Percentiles rank a stretch among this genome's conserved stretches.
Evolutionary conservation across 1,140 invertebrate species (phyloP).

Genomic region (Orchesella cincta): DNA sequence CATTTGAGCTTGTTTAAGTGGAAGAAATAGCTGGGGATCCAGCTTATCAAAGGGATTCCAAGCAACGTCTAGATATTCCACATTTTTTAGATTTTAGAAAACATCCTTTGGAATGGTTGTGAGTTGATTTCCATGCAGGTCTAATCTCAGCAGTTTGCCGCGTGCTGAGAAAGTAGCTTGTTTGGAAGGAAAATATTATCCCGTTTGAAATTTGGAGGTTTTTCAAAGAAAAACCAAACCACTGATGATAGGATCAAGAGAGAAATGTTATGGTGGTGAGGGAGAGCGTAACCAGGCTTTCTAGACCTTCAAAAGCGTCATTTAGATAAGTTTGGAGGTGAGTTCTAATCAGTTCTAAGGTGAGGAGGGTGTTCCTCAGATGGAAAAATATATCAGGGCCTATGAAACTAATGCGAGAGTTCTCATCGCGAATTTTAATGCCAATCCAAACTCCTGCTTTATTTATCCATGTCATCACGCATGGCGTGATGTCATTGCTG

Average conservation of each 20-base stretch:
- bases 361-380: slow-evolving; percentile 68
- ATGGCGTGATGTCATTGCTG: no score
- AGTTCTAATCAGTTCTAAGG: slow-evolving; percentile 67
- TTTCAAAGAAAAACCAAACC: slow-evolving; percentile 72
- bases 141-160: slow-evolving; percentile 61
- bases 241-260: slow-evolving; percentile 65
- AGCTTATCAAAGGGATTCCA: slow-evolving; percentile 78
- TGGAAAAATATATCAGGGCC: slow-evolving; percentile 75
- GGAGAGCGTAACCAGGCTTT: slow-evolving; percentile 69
- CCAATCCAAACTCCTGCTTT: no score
- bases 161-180: slow-evolving; percentile 53
- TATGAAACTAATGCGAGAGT: slow-evolving; percentile 68
- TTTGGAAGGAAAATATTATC: slow-evolving; percentile 46
- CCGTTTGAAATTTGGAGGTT: slow-evolving; percentile 49
- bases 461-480: no score
- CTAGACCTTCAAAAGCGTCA: slow-evolving; percentile 67
- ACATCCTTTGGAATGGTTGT: slow-evolving; percentile 73
- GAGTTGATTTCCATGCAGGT: slow-evolving; percentile 80
- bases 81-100: slow-evolving; percentile 71
- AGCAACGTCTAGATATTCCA: slow-evolving; percentile 73
- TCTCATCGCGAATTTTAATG: slow-evolving; percentile 71
- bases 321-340: slow-evolving; percentile 68
- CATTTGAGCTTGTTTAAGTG: slow-evolving; percentile 80
- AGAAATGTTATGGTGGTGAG: slow-evolving; percentile 70
- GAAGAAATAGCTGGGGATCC: slow-evolving; percentile 73